phyloP scores from a whole-genome alignment of 2,888 invertebrate genomes.

The Tolmerus cingulatus region DNA sequence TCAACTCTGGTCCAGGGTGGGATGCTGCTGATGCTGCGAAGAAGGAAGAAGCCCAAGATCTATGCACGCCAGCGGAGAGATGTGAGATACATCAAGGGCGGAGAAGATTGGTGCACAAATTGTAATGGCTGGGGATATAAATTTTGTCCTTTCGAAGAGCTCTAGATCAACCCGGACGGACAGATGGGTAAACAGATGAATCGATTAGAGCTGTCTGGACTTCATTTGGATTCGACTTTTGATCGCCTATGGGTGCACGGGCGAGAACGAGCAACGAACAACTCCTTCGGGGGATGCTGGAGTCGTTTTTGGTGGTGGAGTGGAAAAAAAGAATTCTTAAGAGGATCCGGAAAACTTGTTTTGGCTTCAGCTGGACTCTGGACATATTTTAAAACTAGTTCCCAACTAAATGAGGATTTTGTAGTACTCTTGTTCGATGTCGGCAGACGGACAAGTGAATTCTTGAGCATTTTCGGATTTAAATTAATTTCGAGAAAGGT shows the following conservation, averaged over 20 bases:
- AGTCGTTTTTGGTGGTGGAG: background rate
- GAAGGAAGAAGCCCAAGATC: constrained; percentile 12
- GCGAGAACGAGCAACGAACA: background rate
- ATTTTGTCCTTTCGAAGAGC: constrained; percentile 46
- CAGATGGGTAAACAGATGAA: constrained; percentile 47
- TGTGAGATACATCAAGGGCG: background rate
- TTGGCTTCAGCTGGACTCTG: background rate
- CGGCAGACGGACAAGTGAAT: background rate
- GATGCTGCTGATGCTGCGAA: constrained; percentile 9
- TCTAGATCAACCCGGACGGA: constrained; percentile 45
- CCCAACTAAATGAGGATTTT: background rate
- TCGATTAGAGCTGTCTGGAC: constrained; percentile 47
- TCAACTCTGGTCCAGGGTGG: background rate
- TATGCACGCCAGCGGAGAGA: background rate
- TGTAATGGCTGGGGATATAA: constrained; percentile 42
- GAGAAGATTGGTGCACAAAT: constrained; percentile 21
- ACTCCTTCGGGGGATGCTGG: background rate
- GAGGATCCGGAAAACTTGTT: background rate
- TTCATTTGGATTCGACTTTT: constrained; percentile 43
- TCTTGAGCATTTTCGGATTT: background rate
- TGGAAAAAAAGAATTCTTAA: background rate
- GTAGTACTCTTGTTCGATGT: background rate
- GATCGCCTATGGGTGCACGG: background rate
- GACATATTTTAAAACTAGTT: background rate
- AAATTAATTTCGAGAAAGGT: background rate